phyloP scores from a whole-genome alignment of 2,888 invertebrate species.

The Terebella lapidaria region DNA sequence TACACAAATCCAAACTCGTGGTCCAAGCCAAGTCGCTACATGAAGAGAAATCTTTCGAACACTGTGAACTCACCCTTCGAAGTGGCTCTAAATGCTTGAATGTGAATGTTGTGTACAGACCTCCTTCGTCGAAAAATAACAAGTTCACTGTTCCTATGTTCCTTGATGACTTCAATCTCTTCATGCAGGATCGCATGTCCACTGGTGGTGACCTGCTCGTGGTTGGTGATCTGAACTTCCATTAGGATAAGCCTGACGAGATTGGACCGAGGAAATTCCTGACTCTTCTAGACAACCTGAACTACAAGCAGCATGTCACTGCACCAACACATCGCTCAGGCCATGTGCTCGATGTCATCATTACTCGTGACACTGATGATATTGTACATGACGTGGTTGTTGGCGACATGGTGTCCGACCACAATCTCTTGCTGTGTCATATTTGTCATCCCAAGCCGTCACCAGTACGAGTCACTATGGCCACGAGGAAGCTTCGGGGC shows the following conservation, averaged over 20 bases:
- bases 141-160: neutral
- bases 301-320: neutral
- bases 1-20: neutral
- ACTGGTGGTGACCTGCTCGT: neutral
- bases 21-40: neutral
- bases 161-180: neutral
- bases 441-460: neutral
- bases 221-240: neutral
- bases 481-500: neutral
- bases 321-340: neutral
- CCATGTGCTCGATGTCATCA: neutral
- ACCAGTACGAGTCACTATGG: neutral
- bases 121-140: neutral
- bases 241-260: neutral
- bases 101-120: neutral
- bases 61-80: neutral
- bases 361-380: neutral
- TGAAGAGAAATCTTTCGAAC: neutral
- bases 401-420: neutral
- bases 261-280: neutral
- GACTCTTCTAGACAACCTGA: neutral
- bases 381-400: neutral
- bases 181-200: neutral
- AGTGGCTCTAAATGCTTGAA: neutral
- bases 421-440: neutral